These are phyloP conservation scores for Peucedramus taeniatus DNA, from an alignment of 2,113 vertebrate species.

Conservation along the genomic window DNA sequence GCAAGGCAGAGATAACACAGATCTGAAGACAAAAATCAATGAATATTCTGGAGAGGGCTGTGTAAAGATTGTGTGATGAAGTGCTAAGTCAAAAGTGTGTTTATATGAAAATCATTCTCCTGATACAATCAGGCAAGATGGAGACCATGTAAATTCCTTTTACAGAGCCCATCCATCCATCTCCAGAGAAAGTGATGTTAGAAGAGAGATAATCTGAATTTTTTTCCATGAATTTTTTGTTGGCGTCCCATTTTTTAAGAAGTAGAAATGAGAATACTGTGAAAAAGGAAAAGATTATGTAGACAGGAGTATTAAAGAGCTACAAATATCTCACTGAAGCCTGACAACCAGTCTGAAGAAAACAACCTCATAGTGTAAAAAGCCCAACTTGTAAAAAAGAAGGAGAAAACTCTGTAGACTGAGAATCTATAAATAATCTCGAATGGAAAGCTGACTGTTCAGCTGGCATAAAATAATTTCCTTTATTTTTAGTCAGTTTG, in stretches of 20 bases:
- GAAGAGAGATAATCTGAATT: neutral
- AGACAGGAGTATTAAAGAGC: neutral
- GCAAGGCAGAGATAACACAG: neutral
- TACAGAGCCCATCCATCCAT: neutral
- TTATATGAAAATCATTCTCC: conserved; percentile 22
- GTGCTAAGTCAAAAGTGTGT: conserved; percentile 2
- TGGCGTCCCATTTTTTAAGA: neutral
- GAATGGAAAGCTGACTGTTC: neutral
- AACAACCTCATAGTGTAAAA: neutral
- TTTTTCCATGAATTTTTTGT: neutral
- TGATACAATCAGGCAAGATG: neutral
- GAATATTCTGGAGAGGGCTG: neutral
- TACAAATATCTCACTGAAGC: neutral
- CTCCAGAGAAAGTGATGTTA: neutral
- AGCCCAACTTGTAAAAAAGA: neutral
- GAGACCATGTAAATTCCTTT: conserved; percentile 8
- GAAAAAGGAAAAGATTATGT: neutral
- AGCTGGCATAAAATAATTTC: neutral
- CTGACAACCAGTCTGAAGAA: neutral
- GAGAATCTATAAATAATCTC: conserved; percentile 15
- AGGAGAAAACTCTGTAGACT: neutral
- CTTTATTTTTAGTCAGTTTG: neutral
- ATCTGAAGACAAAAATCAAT: conserved; percentile 26
- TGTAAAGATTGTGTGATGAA: neutral
- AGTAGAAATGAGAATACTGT: neutral